Evolutionary conservation across 2,888 invertebrate species (phyloP).

Genomic region (Osedax fenrisi): DNA sequence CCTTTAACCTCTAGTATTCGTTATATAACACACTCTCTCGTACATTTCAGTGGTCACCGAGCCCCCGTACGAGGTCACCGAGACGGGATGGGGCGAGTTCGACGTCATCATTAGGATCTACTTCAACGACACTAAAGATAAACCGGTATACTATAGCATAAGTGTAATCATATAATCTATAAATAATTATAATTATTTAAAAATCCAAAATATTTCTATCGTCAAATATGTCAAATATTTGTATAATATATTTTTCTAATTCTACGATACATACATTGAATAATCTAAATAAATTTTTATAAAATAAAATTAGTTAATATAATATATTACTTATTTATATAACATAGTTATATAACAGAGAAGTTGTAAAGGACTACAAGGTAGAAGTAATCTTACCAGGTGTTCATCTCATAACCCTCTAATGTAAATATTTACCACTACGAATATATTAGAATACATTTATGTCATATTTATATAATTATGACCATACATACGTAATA

Average conservation of each 20-base stretch:
- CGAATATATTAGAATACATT: too few relatives aligned
- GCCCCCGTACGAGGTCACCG: slow-evolving; percentile 89
- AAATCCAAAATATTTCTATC: not conserved
- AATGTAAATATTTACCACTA: too few relatives aligned
- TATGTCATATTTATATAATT: too few relatives aligned
- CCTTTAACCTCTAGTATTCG: too few relatives aligned
- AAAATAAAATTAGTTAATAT: not conserved
- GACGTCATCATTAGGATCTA: slow-evolving; percentile 94
- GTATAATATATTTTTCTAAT: not conserved
- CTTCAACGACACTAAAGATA: slow-evolving; percentile 87
- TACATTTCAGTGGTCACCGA: slow-evolving; percentile 64
- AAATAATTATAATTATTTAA: not conserved
- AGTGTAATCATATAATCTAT: slow-evolving; percentile 47
- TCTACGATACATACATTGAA: not conserved
- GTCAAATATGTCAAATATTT: not conserved
- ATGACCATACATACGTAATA: too few relatives aligned
- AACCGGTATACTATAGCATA: slow-evolving; percentile 58
- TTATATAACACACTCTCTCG: too few relatives aligned
- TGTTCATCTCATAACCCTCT: too few relatives aligned
- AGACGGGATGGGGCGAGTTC: slow-evolving; percentile 99
- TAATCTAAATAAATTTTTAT: not conserved
- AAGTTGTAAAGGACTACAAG: too few relatives aligned
- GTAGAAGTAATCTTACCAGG: too few relatives aligned
- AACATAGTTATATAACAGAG: too few relatives aligned
- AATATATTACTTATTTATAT: not conserved